Conservation (phyloP, 2,797 vertebrate genomes). For the Rhyacichthys aspro region DNA sequence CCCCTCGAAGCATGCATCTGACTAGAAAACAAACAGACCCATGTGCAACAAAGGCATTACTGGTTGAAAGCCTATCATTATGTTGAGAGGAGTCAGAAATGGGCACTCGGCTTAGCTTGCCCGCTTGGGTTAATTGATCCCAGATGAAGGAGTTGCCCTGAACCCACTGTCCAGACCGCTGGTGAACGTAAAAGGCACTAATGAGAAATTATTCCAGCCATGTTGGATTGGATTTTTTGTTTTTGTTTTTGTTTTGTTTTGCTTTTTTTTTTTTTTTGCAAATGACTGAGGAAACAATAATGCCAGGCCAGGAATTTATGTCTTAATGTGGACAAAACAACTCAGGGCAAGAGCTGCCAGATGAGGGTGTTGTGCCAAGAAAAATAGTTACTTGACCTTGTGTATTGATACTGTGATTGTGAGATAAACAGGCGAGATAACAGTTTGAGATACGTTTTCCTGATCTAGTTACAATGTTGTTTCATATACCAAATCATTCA, state of each 20-base stretch:
- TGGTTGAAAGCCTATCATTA: conserved; percentile 75
- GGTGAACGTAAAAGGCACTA: conserved; percentile 11
- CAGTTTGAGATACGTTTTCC: conserved; percentile 10
- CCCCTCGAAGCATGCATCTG: conserved; percentile 57
- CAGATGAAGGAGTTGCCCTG: conserved; percentile 62
- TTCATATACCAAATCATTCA: too few relatives aligned
- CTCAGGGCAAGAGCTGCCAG: conserved; percentile 12
- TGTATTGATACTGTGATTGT: conserved; percentile 4
- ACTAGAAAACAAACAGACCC: conserved; percentile 69
- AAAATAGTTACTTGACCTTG: conserved; percentile 18
- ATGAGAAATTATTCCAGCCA: conserved; percentile 10
- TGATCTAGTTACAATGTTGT: conserved; percentile 9
- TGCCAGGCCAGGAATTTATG: conserved; percentile 3
- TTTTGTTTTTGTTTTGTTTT: too few relatives aligned
- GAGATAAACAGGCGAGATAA: conserved; percentile 17
- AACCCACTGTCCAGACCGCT: conserved; percentile 38
- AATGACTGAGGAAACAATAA: not conserved
- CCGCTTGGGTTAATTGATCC: conserved; percentile 66
- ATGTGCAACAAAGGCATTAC: conserved; percentile 68
- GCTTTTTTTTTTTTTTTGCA: too few relatives aligned
- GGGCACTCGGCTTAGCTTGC: conserved; percentile 42
- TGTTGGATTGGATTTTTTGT: too few relatives aligned
- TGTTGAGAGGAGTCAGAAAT: conserved; percentile 53
- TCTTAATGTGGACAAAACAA: not conserved
- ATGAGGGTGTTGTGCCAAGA: not conserved